These are phyloP conservation scores for Cremastinae sp. DNA, from an alignment of 2,888 invertebrate genomes.

Conservation along the genomic window DNA sequence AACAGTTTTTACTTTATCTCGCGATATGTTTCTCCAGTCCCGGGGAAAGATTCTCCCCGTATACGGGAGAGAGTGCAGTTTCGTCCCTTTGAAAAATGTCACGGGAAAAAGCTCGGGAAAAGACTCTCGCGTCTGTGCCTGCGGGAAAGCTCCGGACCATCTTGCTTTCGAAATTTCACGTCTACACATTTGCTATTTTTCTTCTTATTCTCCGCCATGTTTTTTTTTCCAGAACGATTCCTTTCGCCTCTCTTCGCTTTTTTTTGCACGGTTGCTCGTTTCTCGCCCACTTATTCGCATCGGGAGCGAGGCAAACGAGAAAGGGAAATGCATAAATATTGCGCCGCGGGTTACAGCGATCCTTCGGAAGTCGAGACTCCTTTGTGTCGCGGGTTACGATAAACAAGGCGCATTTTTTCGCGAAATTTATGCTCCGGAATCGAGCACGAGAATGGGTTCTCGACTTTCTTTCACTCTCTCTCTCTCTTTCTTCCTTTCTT, in stretches of 20 bases:
- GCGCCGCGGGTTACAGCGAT: no score
- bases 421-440: constrained; percentile 26
- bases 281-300: constrained; percentile 12
- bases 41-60: background rate
- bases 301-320: background rate
- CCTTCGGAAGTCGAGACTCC: background rate
- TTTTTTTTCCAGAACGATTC: constrained; percentile 43
- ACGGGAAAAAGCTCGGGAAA: constrained; percentile 25
- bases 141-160: constrained; percentile 34
- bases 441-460: background rate
- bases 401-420: constrained; percentile 24
- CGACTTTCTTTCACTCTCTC: background rate
- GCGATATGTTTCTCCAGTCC: background rate
- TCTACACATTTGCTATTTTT: constrained; percentile 7
- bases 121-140: constrained; percentile 42
- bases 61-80: constrained; percentile 21
- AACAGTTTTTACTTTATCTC: background rate
- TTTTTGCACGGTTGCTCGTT: constrained; percentile 13
- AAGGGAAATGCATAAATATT: no score
- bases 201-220: constrained; percentile 42
- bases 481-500: constrained; percentile 2
- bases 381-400: constrained; percentile 19
- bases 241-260: background rate
- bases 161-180: background rate
- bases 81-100: constrained; percentile 22